These are phyloP conservation scores for Mimumesa dahlbomi DNA, from an alignment of 2,888 invertebrate genomes.

Conservation along the genomic window DNA sequence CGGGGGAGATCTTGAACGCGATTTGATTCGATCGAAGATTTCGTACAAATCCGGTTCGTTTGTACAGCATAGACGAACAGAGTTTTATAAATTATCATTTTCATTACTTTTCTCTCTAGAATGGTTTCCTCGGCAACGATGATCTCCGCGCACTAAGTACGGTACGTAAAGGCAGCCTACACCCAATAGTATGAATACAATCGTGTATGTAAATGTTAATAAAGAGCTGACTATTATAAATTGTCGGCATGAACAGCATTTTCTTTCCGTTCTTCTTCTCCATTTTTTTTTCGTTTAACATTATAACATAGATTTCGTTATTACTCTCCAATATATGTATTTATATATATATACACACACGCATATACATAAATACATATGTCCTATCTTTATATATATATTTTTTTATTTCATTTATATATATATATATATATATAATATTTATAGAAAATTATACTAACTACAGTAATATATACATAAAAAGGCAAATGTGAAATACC, in stretches of 20 bases:
- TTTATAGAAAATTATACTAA: conserved; percentile 79
- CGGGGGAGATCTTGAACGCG: conserved; percentile 72
- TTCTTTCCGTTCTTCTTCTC: conserved; percentile 45
- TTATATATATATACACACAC: conserved; percentile 55
- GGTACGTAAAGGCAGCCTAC: conserved; percentile 76
- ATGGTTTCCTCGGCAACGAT: conserved; percentile 57
- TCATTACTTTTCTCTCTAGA: conserved; percentile 52
- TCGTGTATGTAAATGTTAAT: conserved; percentile 71
- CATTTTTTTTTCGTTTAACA: too few species aligned
- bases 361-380: conserved; percentile 54
- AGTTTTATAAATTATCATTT: conserved; percentile 59
- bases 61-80: conserved; percentile 58
- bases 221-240: conserved; percentile 69
- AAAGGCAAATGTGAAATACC: conserved; percentile 80
- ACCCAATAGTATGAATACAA: conserved; percentile 75
- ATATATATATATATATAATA: conserved; percentile 61
- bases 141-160: conserved; percentile 74
- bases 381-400: conserved; percentile 43
- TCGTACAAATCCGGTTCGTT: conserved; percentile 54
- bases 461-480: conserved; percentile 79
- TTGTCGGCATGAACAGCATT: conserved; percentile 63
- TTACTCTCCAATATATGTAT: conserved; percentile 58
- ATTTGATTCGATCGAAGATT: conserved; percentile 51
- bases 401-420: too few species aligned
- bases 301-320: conserved; percentile 63